Base-by-base conservation (phyloP, 2,113 vertebrate genomes). In the Callocephalon fimbriatum region DNA sequence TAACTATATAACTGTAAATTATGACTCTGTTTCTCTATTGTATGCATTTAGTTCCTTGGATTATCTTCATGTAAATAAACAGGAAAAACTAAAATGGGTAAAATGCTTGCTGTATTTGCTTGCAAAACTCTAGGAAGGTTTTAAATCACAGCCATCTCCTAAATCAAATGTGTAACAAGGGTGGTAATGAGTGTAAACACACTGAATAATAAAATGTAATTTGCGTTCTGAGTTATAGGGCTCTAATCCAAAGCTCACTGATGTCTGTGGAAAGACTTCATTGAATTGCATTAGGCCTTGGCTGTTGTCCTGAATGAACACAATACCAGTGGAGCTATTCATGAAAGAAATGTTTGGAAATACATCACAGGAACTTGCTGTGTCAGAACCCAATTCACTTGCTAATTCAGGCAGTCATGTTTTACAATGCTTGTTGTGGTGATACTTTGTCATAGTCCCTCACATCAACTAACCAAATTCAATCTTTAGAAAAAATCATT, bases 111-210 rank as follows among this genome's bases (percentile, higher is more conserved):
- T 96, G 94, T 94, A 90, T 95, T 96, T 88, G 17, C 62, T 62
- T 89, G 48, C 67, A 92, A 51, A 96, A 91, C 51, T 84, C 51
- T 45, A 96, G 75, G 92, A 56, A 96, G 93, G 86, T 91, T 97
- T 95, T 93, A 96, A 95, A 93, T 92, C 51, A n/a, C 63, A 94
- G 61, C 82, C 68, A 32, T 74, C 68, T 86, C 67, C 78, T 93
- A 86, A 96, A 93, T 95, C 68, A 89, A 27, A 58, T 53, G 79
- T 74, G 76, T 84, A 89, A 85, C 92, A 75, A 44, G 90, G 83
- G 79, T 82, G 73, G 81, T 94, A 94, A 96, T 94, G 83, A 81
- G 79, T 3, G 15, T 74, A 95, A 95, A 93, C 79, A 88, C 27
- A n/a, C 13, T 72, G 84, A 94, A 91, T 83, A 95, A 91, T 88